Evolutionary conservation across 2,113 vertebrate species (phyloP).

Genomic region (Aythya baeri): DNA sequence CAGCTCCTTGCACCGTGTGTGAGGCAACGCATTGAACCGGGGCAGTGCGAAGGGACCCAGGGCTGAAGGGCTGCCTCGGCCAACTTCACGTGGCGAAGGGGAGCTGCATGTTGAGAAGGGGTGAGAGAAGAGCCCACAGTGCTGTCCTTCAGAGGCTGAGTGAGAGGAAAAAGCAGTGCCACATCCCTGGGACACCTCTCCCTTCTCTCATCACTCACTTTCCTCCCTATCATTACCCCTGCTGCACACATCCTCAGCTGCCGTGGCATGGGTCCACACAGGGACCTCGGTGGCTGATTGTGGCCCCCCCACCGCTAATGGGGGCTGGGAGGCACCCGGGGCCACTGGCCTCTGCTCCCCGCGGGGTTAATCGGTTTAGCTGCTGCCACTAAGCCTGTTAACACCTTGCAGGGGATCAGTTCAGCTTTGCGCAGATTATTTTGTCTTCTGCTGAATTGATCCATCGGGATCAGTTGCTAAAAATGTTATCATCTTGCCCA

Average conservation of each 20-base stretch:
- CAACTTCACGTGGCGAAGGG: too few species aligned
- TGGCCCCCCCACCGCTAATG: neutral
- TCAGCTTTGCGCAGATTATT: conserved; percentile 70
- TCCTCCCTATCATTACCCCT: rapidly evolving
- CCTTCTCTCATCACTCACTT: neutral
- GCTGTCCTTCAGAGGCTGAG: neutral
- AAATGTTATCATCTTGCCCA: conserved; percentile 62
- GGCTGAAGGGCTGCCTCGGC: too few species aligned
- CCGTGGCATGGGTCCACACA: rapidly evolving
- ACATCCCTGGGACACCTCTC: neutral
- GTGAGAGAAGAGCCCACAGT: neutral
- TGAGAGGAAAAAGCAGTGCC: neutral
- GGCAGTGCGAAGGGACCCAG: neutral
- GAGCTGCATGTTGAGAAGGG: neutral
- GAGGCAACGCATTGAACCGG: neutral
- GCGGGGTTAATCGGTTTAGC: conserved; percentile 46
- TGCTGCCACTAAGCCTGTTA: conserved; percentile 36
- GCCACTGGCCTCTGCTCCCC: neutral
- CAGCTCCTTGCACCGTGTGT: rapidly evolving
- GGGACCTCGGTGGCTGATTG: rapidly evolving
- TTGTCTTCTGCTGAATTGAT: conserved; percentile 59
- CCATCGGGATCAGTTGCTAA: conserved; percentile 64
- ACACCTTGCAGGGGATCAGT: conserved; percentile 52
- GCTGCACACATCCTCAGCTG: neutral
- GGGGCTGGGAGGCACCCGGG: neutral